phyloP scores from a whole-genome alignment of 2,113 vertebrate species.

The Neolamprologus kungweensis region DNA sequence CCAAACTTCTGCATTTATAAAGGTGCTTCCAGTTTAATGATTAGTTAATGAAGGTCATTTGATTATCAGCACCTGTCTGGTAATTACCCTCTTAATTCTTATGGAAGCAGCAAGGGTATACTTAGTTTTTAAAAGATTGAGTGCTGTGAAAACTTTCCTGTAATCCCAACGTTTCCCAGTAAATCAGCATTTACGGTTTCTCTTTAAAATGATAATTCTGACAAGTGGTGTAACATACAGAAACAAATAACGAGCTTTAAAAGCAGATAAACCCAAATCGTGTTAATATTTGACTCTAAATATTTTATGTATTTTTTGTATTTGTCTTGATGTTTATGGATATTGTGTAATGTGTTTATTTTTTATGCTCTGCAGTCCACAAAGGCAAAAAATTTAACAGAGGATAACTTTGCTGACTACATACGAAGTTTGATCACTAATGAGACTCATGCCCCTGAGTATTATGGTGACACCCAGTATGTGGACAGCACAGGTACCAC shows the following conservation, averaged over 20 bases:
- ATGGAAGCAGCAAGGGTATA: not conserved
- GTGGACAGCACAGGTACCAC: constrained; percentile 31
- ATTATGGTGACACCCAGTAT: not conserved
- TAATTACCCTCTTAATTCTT: not conserved
- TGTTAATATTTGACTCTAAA: not conserved
- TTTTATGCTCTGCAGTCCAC: not conserved
- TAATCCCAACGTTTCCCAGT: too few relatives aligned
- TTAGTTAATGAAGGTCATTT: not conserved
- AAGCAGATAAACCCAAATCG: accelerated
- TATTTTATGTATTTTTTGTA: not conserved
- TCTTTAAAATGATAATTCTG: too few relatives aligned
- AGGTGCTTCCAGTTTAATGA: not conserved
- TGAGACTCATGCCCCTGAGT: not conserved
- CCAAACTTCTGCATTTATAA: not conserved
- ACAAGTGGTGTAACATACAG: too few relatives aligned
- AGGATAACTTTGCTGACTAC: constrained; percentile 48
- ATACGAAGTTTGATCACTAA: constrained; percentile 59
- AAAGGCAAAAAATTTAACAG: constrained; percentile 17
- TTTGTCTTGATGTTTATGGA: accelerated
- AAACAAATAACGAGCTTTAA: not conserved
- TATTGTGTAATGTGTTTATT: not conserved
- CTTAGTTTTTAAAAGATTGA: not conserved
- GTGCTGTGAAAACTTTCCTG: not conserved
- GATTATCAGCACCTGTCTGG: not conserved
- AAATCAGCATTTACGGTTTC: too few relatives aligned